Percentiles rank a stretch among this genome's conserved stretches.
These are phyloP conservation scores for Amphipoea oculea DNA, from an alignment of 2,888 invertebrate genomes.

Conservation along the genomic window DNA sequence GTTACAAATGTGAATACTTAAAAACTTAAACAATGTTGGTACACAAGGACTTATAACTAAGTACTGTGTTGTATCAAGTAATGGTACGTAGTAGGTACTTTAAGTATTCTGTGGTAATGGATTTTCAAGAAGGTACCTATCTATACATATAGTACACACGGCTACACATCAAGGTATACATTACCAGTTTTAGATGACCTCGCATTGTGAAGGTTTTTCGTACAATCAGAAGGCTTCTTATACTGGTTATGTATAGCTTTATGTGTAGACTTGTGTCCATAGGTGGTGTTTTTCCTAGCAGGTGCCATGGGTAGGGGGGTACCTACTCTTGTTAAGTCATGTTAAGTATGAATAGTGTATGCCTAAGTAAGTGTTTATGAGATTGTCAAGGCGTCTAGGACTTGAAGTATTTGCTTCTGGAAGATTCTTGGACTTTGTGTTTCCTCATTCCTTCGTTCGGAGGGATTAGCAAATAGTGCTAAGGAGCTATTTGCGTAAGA, in stretches of 20 bases:
- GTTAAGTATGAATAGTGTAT: neutral
- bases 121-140: constrained; percentile 26
- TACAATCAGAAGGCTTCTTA: neutral
- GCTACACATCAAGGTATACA: neutral
- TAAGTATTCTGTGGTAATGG: constrained; percentile 26
- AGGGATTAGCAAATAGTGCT: constrained; percentile 4
- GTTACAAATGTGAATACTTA: constrained; percentile 29
- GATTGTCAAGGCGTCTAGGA: constrained; percentile 5
- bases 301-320: neutral
- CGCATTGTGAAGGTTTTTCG: neutral
- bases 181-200: neutral
- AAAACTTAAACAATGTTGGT: constrained; percentile 32
- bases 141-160: constrained; percentile 3
- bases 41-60: constrained; percentile 13
- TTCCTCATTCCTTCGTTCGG: constrained; percentile 14
- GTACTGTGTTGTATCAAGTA: constrained; percentile 37
- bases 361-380: neutral
- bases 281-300: neutral
- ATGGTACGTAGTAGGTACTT: constrained; percentile 33
- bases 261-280: neutral
- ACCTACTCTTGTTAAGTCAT: neutral
- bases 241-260: neutral
- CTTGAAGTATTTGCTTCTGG: constrained; percentile 17
- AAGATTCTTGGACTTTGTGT: neutral
- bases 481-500: neutral